phyloP scores from a whole-genome alignment of 2,797 vertebrate species.

The Acomys russatus region DNA sequence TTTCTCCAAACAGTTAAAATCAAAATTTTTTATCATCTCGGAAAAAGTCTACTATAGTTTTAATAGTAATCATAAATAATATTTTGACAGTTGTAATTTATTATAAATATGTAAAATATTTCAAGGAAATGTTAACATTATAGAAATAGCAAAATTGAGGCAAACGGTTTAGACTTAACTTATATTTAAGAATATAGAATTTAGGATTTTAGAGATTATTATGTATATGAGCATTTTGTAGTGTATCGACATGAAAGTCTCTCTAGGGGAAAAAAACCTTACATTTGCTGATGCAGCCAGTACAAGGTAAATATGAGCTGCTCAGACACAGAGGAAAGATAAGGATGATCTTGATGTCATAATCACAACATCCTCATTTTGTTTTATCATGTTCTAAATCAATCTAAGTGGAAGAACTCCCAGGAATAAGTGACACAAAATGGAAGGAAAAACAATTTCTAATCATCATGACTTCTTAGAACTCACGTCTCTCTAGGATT shows the following conservation, averaged over 20 bases:
- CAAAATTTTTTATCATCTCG: not conserved
- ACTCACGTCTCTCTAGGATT: constrained; percentile 19
- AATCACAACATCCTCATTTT: not conserved
- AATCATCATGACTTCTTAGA: constrained; percentile 67
- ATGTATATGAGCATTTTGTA: not conserved
- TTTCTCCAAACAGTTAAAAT: not conserved
- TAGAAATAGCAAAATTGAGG: not conserved
- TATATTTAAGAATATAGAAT: not conserved
- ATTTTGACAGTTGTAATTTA: not conserved
- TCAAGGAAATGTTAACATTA: not conserved
- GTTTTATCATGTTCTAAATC: constrained; percentile 62
- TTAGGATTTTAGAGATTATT: not conserved
- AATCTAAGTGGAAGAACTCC: not conserved
- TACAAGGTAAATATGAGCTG: not conserved
- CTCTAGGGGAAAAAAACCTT: not conserved
- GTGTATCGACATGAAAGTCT: not conserved
- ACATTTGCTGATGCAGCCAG: not conserved
- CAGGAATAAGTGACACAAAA: constrained; percentile 45
- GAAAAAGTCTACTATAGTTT: not conserved
- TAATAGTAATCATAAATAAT: not conserved
- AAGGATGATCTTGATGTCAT: not conserved
- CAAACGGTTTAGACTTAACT: not conserved
- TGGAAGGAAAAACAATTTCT: constrained; percentile 2
- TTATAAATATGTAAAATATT: not conserved
- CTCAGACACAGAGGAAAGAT: not conserved